Conservation (phyloP, 2,888 invertebrate species). For the Pseudanteris insignis region DNA sequence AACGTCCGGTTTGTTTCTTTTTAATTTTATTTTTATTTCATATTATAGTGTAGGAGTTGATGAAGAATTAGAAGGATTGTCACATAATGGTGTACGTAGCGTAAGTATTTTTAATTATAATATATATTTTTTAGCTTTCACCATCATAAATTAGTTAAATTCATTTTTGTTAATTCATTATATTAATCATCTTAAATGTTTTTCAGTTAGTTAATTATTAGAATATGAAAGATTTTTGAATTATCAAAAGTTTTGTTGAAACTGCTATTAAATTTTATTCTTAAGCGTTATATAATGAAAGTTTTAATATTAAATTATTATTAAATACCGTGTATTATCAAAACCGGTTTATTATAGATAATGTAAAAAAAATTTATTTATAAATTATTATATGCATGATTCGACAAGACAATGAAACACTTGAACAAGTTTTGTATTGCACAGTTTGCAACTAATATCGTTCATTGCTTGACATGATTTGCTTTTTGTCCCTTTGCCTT, state of each 20-base stretch:
- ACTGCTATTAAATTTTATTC: no score
- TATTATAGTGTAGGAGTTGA: conserved; percentile 81
- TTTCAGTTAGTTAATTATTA: no score
- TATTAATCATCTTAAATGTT: no score
- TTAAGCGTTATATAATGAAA: no score
- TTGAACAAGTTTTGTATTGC: conserved; percentile 3
- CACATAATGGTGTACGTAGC: conserved; percentile 82
- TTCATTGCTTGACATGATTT: conserved; percentile 45
- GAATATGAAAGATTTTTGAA: no score
- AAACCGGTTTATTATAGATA: conserved; percentile 13
- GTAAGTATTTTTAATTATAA: conserved; percentile 72
- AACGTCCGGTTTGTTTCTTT: no score
- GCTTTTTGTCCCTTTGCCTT: conserved; percentile 51
- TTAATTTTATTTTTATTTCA: no score
- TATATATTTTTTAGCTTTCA: conserved; percentile 16
- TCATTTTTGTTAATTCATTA: conserved; percentile 14
- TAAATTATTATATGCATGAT: conserved; percentile 16
- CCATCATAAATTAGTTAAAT: conserved; percentile 14
- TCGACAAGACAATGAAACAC: conserved; percentile 9
- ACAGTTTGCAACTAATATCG: conserved; percentile 33
- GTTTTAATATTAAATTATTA: no score
- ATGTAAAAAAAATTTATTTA: conserved; percentile 1
- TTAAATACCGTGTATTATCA: no score
- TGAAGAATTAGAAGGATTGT: conserved; percentile 88
- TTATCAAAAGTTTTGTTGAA: no score